Conservation (phyloP, 2,888 invertebrate genomes). For the Cataglyphis cursor region DNA sequence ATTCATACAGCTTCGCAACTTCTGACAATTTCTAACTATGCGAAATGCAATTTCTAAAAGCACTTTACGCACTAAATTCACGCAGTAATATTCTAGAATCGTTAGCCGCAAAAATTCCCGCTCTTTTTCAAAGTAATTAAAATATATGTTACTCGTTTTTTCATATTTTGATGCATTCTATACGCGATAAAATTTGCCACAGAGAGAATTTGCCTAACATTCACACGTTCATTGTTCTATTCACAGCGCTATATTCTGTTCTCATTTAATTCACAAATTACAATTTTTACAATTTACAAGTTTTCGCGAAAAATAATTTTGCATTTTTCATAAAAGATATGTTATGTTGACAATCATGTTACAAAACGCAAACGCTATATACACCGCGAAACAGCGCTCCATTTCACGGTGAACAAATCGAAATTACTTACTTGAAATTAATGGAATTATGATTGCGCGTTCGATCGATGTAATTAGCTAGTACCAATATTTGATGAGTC, state of each 20-base stretch:
- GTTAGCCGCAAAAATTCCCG: not conserved
- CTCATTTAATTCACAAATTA: conserved; percentile 12
- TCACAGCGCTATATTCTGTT: not conserved
- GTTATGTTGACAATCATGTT: not conserved
- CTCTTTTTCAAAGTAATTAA: not conserved
- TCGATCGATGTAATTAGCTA: conserved; percentile 45
- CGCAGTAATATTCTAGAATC: not conserved
- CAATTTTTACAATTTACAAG: not conserved
- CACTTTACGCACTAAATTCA: not conserved
- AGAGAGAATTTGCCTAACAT: conserved; percentile 3
- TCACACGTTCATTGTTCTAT: not conserved
- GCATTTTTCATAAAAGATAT: not conserved
- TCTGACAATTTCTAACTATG: not conserved
- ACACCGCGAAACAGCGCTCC: not conserved
- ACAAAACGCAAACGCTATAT: not conserved
- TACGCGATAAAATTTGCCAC: not conserved
- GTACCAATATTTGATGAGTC: conserved; percentile 47
- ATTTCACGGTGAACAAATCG: conserved; percentile 32
- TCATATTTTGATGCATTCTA: not conserved
- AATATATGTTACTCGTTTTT: not conserved
- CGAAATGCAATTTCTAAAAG: not conserved
- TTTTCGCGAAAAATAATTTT: conserved; percentile 9
- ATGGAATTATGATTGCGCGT: conserved; percentile 46
- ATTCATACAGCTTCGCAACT: not conserved
- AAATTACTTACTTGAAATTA: conserved; percentile 45